phyloP scores from a whole-genome alignment of 2,888 invertebrate genomes.

The Gibbula magus region DNA sequence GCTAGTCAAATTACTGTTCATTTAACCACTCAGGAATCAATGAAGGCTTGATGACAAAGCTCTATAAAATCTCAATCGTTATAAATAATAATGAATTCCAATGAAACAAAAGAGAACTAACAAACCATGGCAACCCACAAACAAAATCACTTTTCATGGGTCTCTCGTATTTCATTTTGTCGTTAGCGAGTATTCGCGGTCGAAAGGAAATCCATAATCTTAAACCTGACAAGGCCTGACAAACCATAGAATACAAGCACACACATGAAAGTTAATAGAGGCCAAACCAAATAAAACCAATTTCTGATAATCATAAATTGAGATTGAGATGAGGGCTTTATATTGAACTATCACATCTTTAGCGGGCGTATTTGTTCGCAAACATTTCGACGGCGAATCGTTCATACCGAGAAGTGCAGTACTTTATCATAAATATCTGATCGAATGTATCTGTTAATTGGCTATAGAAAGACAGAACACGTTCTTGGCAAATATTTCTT shows the following conservation, averaged over 20 bases:
- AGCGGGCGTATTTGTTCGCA: neutral
- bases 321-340: neutral
- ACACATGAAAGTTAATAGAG: neutral
- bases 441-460: slow-evolving; percentile 4
- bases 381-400: neutral
- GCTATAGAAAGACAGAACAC: neutral
- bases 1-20: too few relatives aligned
- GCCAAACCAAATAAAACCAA: neutral
- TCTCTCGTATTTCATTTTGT: neutral
- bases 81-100: too few relatives aligned
- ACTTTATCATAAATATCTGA: neutral
- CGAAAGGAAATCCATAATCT: neutral
- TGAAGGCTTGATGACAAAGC: too few relatives aligned
- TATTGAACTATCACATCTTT: slow-evolving; percentile 4
- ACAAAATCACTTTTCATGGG: neutral
- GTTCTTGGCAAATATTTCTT: neutral
- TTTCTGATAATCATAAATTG: slow-evolving; percentile 22
- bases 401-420: neutral
- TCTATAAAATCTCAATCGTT: too few relatives aligned
- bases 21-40: too few relatives aligned
- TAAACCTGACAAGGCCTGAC: neutral
- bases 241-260: neutral
- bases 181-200: neutral
- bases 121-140: neutral
- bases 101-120: too few relatives aligned